Base-by-base conservation (phyloP, 2,113 vertebrate genomes). In the Osmerus mordax region DNA sequence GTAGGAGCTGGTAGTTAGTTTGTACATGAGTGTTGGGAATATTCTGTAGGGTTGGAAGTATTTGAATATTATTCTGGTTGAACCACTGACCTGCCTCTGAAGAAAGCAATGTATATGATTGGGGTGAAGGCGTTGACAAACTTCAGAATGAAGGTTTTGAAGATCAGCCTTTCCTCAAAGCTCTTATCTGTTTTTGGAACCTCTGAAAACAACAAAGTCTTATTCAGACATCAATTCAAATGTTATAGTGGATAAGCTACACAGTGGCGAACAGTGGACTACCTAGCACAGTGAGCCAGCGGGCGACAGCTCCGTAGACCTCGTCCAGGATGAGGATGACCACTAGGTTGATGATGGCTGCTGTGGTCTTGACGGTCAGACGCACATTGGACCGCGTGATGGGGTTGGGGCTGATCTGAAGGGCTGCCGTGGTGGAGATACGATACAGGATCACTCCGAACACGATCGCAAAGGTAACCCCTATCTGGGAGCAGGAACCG, bases 61-160 rank as follows among this genome's bases (percentile, higher is more conserved):
- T 28, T 51, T 2, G 3, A 66, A n/a, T 13, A 15, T n/a, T 13
- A 9, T 51, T 47, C 3, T 25, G 21, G 15, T 21, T 1, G 25
- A 61, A 0, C 36, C 3, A 87, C 95, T 78, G 71, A 97, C 97
- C 97, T 90, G 80, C 97, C 97, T 73, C 98, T 98, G 92, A 99
- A 97, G 91, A 99, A 99, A 65, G 97, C 97, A 0, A 98, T 97
- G 7, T 99, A 99, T 80, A 99, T 98, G 88, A 99, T 99, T 14
- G 97, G 96, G 0, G 95, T 96, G 84, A 98, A 99, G 28, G 97
- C 96, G 0, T 99, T 99, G 65, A 98, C 94, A 66, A 99, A 99
- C 88, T 99, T 98, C 63, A 99, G 92, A 78, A 99, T 94, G 81
- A 99, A 99, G 4, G 97, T 97, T 88, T 99, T 99, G 88, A 99